Conservation (phyloP, 2,113 vertebrate genomes). For the Ciconia boyciana region DNA sequence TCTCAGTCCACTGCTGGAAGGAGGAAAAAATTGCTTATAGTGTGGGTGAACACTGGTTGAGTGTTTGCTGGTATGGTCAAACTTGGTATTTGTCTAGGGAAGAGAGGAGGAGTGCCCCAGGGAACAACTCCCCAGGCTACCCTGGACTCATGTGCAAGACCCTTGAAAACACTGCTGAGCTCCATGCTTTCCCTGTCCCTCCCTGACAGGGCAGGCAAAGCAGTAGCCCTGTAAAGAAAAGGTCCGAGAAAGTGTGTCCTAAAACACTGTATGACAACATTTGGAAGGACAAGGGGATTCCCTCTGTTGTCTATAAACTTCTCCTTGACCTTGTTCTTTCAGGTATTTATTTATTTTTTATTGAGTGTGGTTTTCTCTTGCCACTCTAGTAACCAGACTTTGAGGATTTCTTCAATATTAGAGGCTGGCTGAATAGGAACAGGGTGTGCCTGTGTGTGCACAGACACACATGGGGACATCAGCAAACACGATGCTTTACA, state of each 20-base stretch:
- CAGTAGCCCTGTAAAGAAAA: background rate
- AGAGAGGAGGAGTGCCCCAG: background rate
- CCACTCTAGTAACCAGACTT: background rate
- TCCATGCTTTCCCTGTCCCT: rapidly evolving
- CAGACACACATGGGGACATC: background rate
- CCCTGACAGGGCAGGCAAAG: background rate
- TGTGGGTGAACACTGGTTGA: background rate
- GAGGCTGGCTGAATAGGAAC: background rate
- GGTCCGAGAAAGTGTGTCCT: rapidly evolving
- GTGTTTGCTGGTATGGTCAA: background rate
- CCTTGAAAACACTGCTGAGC: background rate
- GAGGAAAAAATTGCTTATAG: background rate
- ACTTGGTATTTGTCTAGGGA: background rate
- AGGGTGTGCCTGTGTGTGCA: background rate
- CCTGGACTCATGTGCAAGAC: background rate
- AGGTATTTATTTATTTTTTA: background rate
- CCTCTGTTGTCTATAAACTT: background rate
- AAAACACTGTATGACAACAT: background rate
- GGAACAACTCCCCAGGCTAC: background rate
- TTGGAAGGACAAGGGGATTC: background rate
- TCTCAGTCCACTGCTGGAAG: background rate
- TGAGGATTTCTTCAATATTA: background rate
- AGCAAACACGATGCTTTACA: background rate
- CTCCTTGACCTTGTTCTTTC: background rate
- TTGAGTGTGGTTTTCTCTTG: background rate